Base-by-base conservation (phyloP, 2,113 vertebrate species). In the Lipophrys pholis region DNA sequence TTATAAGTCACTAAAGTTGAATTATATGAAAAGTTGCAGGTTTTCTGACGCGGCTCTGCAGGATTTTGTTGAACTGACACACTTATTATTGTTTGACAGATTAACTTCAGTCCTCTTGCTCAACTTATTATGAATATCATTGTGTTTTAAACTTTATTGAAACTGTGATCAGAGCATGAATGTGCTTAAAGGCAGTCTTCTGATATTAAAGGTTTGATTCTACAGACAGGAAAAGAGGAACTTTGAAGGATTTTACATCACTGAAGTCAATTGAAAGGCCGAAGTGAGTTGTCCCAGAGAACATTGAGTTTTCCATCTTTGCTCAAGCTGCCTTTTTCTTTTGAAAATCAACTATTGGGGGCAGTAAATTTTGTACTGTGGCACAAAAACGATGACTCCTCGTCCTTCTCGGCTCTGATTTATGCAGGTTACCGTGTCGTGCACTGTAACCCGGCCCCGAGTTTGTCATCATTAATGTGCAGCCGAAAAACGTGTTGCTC, bases 401-500 rank as follows among this genome's bases (percentile, higher is more conserved):
- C 21, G 35, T 57, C 51, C 35, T n/a, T 58, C 6, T 54, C 1
- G 3, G 16, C 30, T 30, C 0, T 17, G 21, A 30, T 30, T 30
- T 30, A 30, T 50, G 16, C 41, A 46, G 80, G 74, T 84, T 79
- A 69, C 14, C 3, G 41, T 82, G 86, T 88, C 80, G 21, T 49
- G 71, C 70, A 55, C 82, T 15, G 43, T 84, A 68, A 73, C 84
- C 81, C 56, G 1, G 38, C 48, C 61, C 60, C 0, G 62, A 78
- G 81, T 87, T 77, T 77, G 83, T 91, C 87, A 87, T 92, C 87
- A 89, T 93, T 84, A 92, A 88, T 83, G 61, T 87, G 78, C 3
- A 39, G 49, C 52, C 38, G 45, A 81, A 87, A 89, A 89, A 86
- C 57, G n/a, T 88, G 90, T 77, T 76, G 70, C 55, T 63, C 40